Evolutionary conservation across 2,888 invertebrate genomes (phyloP), one percentile per base, ranked within the genome.

Genomic region (Drosophila anomalata): DNA sequence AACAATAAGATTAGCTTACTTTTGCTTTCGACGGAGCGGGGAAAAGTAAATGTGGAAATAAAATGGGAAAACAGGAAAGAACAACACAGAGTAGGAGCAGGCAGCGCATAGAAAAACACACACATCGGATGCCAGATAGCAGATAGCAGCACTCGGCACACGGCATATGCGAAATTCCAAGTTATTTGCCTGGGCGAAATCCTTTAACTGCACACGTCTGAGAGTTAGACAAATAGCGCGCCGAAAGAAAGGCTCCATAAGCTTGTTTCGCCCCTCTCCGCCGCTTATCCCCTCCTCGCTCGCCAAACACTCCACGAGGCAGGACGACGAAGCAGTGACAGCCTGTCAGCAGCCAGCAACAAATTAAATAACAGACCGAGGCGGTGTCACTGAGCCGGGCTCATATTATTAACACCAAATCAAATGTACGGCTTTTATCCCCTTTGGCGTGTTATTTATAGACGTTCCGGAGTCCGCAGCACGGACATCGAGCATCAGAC

Each of bases 1-100:
- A 85, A 88, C 87, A 88, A 84, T 88, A 80, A 84, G 84, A 84
- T 84, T 84, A 84, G 84, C 88, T 87, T 80, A 80, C 84, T 88
- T 82, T 79, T 79, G 77, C 69, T 63, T 73, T 74, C 65, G 65
- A 67, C 66, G 47, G 68, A 52, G 69, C 53, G 5, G 56, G 70
- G 58, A 48, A 84, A 75, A 77, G 85, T 73, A 85, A 85, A 81
- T 73, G 75, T 76, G 78, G 74, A 76, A 84, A 84, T 76, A 74
- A 87, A 87, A 82, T 87, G 76, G 68, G 75, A 88, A 79, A 87
- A 81, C 74, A 46, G 44, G 60, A 72, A 79, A 82, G 86, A 87
- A 82, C 76, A 83, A 79, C 88, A 82, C 75, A 73, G 36, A 74
- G 75, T 76, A 33, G 33, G 33, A 33, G 33, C 69, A 70, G 41